Evolutionary conservation across 1,140 invertebrate species (phyloP).

Genomic region (Drosophila guanche): DNA sequence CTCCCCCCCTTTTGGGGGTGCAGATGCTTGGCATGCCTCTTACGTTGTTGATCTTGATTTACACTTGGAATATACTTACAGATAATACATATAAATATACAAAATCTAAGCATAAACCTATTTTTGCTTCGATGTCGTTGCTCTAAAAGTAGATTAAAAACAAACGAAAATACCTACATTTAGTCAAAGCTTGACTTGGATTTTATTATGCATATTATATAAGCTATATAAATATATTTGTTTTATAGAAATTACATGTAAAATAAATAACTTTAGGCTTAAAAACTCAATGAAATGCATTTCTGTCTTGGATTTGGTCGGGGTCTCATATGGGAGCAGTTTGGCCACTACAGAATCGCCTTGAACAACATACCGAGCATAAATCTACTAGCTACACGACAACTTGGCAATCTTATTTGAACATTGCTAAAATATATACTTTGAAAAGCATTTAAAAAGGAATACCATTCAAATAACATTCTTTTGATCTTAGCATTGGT

Average conservation of each 20-base stretch:
- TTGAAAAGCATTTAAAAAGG: too few species aligned
- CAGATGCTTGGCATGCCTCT: constrained; percentile 7
- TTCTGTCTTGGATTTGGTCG: constrained; percentile 3
- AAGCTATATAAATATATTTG: constrained; percentile 48
- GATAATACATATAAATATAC: constrained; percentile 13
- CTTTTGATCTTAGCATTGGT: too few species aligned
- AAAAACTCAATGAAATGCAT: constrained; percentile 48
- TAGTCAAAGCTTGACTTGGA: constrained; percentile 42
- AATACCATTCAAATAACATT: too few species aligned
- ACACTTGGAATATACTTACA: constrained; percentile 24
- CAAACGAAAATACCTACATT: constrained; percentile 28
- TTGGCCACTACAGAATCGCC: too few species aligned
- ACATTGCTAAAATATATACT: too few species aligned
- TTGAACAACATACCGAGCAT: too few species aligned
- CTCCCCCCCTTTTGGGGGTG: constrained; percentile 17
- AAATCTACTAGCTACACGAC: too few species aligned
- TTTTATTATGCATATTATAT: constrained; percentile 57
- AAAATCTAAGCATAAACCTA: constrained; percentile 18
- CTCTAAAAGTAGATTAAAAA: constrained; percentile 29
- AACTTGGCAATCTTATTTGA: too few species aligned
- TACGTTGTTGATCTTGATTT: constrained; percentile 55
- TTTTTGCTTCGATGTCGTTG: constrained; percentile 35
- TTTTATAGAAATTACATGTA: constrained; percentile 64
- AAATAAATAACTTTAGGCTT: constrained; percentile 74
- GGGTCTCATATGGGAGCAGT: background rate